Evolutionary conservation across 2,113 vertebrate species (phyloP).

Genomic region (Ptyas mucosa): DNA sequence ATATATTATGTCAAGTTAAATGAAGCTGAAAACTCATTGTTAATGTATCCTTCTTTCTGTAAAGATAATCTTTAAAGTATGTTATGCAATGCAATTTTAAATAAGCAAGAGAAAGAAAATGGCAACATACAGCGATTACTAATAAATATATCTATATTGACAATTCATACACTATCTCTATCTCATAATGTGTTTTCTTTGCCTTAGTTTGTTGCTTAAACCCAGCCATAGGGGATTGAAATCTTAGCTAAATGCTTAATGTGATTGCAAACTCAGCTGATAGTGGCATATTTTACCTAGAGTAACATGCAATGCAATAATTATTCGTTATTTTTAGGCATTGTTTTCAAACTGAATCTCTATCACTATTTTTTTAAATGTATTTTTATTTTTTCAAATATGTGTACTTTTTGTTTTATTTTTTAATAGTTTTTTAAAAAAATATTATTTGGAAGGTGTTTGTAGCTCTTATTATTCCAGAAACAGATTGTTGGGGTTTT

Average conservation of each 20-base stretch:
- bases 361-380: not conserved
- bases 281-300: not conserved
- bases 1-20: conserved; percentile 48
- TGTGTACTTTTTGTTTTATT: not conserved
- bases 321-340: not conserved
- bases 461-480: not conserved
- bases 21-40: conserved; percentile 31
- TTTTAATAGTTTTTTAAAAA: not conserved
- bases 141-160: not conserved
- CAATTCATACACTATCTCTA: not conserved
- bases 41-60: conserved; percentile 28
- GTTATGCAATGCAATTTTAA: not conserved
- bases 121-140: not conserved
- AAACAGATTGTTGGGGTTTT: not conserved
- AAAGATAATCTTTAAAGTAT: not conserved
- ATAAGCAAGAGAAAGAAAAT: not conserved
- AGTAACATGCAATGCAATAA: not conserved
- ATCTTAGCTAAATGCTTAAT: not conserved
- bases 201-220: not conserved
- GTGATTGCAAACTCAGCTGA: not conserved
- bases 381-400: not conserved
- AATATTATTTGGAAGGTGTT: not conserved
- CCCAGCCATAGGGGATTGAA: not conserved
- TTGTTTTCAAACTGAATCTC: not conserved
- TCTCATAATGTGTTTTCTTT: not conserved